Percentiles rank a stretch among this genome's conserved stretches.
These are phyloP conservation scores for Heteromyza rotundicornis DNA, from an alignment of 2,888 invertebrate species.

Conservation along the genomic window DNA sequence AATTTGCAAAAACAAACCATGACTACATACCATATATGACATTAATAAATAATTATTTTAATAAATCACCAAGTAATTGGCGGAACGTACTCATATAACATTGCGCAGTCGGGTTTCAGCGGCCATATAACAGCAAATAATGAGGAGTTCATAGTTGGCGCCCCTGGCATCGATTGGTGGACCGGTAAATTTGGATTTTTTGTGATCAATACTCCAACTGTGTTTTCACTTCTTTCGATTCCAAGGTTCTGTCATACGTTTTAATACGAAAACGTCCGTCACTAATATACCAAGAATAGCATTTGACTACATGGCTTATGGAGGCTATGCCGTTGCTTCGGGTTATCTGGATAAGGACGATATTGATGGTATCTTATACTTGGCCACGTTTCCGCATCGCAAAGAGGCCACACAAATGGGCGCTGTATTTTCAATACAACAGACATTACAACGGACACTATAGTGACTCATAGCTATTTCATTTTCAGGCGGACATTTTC, in stretches of 20 bases:
- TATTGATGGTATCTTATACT: slow-evolving; percentile 33
- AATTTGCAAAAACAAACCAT: neutral
- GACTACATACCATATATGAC: neutral
- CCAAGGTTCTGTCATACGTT: neutral
- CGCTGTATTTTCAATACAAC: slow-evolving; percentile 27
- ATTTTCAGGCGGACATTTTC: slow-evolving; percentile 58
- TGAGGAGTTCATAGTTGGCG: slow-evolving; percentile 40
- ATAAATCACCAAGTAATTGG: too few relatives aligned
- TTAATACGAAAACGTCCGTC: neutral
- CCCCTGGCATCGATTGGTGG: slow-evolving; percentile 37
- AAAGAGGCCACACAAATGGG: slow-evolving; percentile 31
- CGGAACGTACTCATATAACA: slow-evolving; percentile 23
- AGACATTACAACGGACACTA: too few relatives aligned
- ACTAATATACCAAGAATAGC: neutral
- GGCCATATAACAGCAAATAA: slow-evolving; percentile 38
- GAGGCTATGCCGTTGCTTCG: slow-evolving; percentile 42
- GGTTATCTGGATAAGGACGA: slow-evolving; percentile 34
- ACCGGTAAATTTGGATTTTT: slow-evolving; percentile 34
- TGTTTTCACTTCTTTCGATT: too few relatives aligned
- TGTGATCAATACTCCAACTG: too few relatives aligned
- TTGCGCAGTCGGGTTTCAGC: slow-evolving; percentile 40
- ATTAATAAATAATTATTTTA: too few relatives aligned
- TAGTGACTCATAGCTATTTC: too few relatives aligned
- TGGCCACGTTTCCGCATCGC: slow-evolving; percentile 41
- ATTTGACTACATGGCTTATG: slow-evolving; percentile 31